A percentile compares a stretch with the other conserved stretches of the same genome.
These are phyloP conservation scores for Anthonomus grandis DNA, from an alignment of 1,140 invertebrate genomes.

Conservation along the genomic window DNA sequence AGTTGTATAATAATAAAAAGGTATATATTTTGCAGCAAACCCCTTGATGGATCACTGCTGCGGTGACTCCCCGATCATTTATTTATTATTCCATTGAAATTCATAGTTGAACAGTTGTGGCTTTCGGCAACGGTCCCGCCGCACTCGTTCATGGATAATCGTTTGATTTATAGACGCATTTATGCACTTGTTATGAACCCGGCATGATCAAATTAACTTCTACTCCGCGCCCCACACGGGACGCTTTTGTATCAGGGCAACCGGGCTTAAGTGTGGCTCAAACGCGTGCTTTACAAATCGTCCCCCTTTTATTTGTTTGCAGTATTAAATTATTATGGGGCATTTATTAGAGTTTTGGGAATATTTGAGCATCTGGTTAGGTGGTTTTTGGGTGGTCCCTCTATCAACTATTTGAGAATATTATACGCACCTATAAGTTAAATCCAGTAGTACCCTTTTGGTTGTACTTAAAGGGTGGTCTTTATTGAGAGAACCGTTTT, in stretches of 20 bases:
- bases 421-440: too few relatives aligned
- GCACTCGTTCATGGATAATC: slow-evolving; percentile 18
- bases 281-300: slow-evolving; percentile 6
- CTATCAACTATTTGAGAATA: too few relatives aligned
- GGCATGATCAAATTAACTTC: slow-evolving; percentile 27
- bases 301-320: slow-evolving; percentile 17
- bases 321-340: slow-evolving; percentile 21
- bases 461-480: too few relatives aligned
- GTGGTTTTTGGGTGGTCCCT: too few relatives aligned
- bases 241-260: slow-evolving; percentile 21
- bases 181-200: slow-evolving; percentile 28
- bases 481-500: too few relatives aligned
- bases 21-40: too few relatives aligned
- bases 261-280: slow-evolving; percentile 16
- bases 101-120: slow-evolving; percentile 27
- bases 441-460: too few relatives aligned
- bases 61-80: too few relatives aligned
- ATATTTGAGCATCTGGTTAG: too few relatives aligned
- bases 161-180: slow-evolving; percentile 27
- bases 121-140: slow-evolving; percentile 12
- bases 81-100: slow-evolving; percentile 25
- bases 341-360: slow-evolving; percentile 1
- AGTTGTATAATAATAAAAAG: too few relatives aligned
- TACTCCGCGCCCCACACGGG: slow-evolving; percentile 9
- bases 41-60: too few relatives aligned